Evolutionary conservation across 2,797 vertebrate species (phyloP).

Genomic region (Tiaroga cobitis): DNA sequence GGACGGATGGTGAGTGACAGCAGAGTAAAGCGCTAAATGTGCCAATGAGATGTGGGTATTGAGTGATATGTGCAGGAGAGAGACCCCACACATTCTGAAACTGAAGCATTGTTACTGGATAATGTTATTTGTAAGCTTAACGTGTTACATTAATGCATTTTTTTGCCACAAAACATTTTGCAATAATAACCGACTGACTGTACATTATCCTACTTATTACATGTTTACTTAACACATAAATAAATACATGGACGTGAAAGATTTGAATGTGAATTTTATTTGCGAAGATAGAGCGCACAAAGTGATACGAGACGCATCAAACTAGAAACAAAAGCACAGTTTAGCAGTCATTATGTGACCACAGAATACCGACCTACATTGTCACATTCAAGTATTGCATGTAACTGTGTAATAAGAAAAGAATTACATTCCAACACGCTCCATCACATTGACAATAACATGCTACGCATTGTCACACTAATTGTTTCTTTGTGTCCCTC

Average conservation of each 20-base stretch:
- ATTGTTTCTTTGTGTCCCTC: not conserved
- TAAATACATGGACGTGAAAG: not conserved
- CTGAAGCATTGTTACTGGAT: not conserved
- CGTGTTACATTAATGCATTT: not conserved
- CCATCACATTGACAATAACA: not conserved
- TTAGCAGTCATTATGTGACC: not conserved
- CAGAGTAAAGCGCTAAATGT: conserved; percentile 40
- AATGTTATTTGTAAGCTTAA: not conserved
- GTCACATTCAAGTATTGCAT: not conserved
- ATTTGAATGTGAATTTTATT: not conserved
- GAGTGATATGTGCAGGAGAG: conserved; percentile 43
- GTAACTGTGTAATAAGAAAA: not conserved
- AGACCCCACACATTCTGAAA: not conserved
- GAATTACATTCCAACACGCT: not conserved
- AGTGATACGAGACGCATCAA: not conserved
- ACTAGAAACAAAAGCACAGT: too few species aligned
- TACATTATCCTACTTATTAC: not conserved
- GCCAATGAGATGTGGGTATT: conserved; percentile 35
- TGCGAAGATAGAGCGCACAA: not conserved
- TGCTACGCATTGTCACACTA: not conserved
- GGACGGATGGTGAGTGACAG: conserved; percentile 17
- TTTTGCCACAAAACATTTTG: too few species aligned
- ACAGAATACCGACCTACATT: not conserved
- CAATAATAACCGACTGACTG: not conserved
- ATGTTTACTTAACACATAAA: not conserved